phyloP scores from a whole-genome alignment of 2,888 invertebrate species.

The Lasioglossum calceatum region DNA sequence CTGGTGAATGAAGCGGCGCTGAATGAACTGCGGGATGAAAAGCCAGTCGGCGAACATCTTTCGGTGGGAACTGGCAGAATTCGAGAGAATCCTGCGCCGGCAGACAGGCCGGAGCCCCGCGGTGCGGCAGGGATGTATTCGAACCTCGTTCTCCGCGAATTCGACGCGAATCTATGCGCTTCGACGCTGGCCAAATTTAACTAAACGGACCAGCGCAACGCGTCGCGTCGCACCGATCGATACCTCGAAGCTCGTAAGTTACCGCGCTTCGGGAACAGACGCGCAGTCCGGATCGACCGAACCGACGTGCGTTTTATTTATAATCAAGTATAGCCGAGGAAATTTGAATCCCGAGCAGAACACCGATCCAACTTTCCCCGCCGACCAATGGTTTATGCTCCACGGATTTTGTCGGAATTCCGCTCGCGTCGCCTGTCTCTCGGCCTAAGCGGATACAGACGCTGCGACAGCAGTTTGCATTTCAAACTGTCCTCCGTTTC shows the following conservation, averaged over 20 bases:
- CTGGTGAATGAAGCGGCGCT: background rate
- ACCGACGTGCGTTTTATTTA: background rate
- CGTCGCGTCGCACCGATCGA: background rate
- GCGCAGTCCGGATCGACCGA: background rate
- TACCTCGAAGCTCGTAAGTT: background rate
- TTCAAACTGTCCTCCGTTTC: background rate
- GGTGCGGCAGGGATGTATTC: background rate
- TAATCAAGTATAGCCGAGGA: background rate
- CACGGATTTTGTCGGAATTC: background rate
- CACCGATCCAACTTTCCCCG: background rate
- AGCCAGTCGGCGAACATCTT: background rate
- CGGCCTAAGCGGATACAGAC: conserved; percentile 2
- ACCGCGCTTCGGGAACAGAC: background rate
- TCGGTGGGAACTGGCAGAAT: background rate
- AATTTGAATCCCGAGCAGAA: background rate
- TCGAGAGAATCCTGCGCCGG: background rate
- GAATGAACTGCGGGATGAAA: background rate
- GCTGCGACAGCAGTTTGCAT: conserved; percentile 1
- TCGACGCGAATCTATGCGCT: background rate
- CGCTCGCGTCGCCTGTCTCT: background rate
- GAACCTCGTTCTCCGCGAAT: background rate
- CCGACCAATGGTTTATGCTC: background rate
- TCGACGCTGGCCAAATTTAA: background rate
- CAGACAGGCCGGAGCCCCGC: conserved; percentile 51
- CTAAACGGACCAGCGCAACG: background rate